Base-by-base conservation (phyloP, 1,140 invertebrate genomes). In the Drosophila ficusphila region DNA sequence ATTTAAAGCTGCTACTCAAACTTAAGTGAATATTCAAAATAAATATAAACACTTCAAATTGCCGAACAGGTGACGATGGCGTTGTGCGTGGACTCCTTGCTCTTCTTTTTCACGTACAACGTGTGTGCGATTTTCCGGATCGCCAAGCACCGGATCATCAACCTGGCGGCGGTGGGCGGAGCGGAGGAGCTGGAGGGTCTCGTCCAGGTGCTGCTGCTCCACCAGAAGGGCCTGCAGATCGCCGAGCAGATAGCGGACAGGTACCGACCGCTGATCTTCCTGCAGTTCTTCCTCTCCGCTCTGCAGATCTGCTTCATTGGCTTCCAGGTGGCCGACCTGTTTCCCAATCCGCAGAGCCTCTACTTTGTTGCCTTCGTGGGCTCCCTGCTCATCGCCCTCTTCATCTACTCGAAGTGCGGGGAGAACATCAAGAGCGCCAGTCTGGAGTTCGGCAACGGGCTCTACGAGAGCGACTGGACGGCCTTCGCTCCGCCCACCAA, bases 401-500 rank as follows among this genome's bases (percentile, higher is more conserved):
- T 85, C 38, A 83, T 89, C 16, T 88, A 89, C 38, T 89, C 82
- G 2, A 68, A 79, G 34, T 89, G 82, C 34, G 82, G 82, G 3
- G 85, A 88, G 49, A 78, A 83, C 6, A 75, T 88, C 46, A 83
- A 70, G 21, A 74, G 82, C 4, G 75, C 86, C 9, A 89, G 82
- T 16, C 18, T 23, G 11, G 85, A 78, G 2, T 88, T 88, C 21
- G 78, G 56, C 2, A 39, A 52, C 1, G 83, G 79, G 0, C 23
- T 76, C 16, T 88, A 76, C 31, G 79, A 76, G 33, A 69, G 75
- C 49, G 52, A 57, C 21, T 88, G 82, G 82, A 41, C 61, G 36
- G 79, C 83, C 5, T 89, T 76, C 19, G 29, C 60, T 0, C 48
- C 67, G 3, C 21, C 56, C 14, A 88, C 69, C 34, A 88, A 56